These are phyloP conservation scores for Variabilichromis moorii DNA, from an alignment of 2,113 vertebrate species.

Conservation along the genomic window DNA sequence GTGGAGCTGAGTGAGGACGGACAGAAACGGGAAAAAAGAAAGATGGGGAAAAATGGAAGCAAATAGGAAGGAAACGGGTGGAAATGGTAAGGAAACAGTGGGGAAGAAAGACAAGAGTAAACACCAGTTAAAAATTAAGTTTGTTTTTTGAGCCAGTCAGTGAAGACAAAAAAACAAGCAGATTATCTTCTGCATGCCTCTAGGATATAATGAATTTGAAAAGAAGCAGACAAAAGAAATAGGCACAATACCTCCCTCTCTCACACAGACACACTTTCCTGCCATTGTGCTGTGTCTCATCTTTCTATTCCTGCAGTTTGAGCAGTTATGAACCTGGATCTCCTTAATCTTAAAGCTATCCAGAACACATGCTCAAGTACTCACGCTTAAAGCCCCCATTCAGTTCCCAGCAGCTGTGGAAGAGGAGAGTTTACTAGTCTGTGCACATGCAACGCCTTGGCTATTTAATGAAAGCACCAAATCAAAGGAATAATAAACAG, in stretches of 20 bases:
- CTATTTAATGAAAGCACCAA: slow-evolving; percentile 53
- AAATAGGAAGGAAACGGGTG: background rate
- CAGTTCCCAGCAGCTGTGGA: slow-evolving; percentile 27
- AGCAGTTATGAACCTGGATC: slow-evolving; percentile 21
- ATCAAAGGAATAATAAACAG: slow-evolving; percentile 59
- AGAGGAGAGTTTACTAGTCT: slow-evolving; percentile 10
- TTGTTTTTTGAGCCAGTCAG: slow-evolving; percentile 16
- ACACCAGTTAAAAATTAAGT: slow-evolving; percentile 42
- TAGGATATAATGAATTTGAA: slow-evolving; percentile 43
- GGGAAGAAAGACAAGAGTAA: slow-evolving; percentile 10
- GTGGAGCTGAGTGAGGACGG: slow-evolving; percentile 71
- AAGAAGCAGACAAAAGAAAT: slow-evolving; percentile 30
- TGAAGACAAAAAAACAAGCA: slow-evolving; percentile 54
- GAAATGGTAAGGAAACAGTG: background rate
- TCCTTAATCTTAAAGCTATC: slow-evolving; percentile 38
- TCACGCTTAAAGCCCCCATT: slow-evolving; percentile 22
- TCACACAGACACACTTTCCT: background rate
- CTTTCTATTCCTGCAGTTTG: background rate
- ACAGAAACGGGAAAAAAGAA: background rate
- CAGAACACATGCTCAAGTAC: slow-evolving; percentile 19
- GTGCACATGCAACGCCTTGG: background rate
- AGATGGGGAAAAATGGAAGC: background rate
- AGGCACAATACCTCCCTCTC: background rate
- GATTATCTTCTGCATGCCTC: slow-evolving; percentile 43
- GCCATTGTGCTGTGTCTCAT: background rate